Evolutionary conservation across 2,888 invertebrate species (phyloP).

Genomic region (Acronicta aceris): DNA sequence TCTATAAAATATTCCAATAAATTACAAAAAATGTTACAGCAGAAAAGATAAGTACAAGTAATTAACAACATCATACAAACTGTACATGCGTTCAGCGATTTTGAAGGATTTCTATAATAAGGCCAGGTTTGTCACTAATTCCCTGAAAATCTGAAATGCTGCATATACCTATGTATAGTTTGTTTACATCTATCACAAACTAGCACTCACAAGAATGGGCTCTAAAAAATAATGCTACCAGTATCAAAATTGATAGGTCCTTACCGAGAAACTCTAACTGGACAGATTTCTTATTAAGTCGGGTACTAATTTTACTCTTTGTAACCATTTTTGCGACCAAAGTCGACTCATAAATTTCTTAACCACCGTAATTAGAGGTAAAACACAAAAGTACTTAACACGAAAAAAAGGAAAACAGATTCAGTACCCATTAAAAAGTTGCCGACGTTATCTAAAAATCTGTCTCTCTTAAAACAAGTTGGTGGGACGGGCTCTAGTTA

Average conservation of each 20-base stretch:
- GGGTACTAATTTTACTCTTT: not conserved
- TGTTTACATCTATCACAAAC: constrained; percentile 19
- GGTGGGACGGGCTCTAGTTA: constrained; percentile 56
- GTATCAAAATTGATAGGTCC: too few species aligned
- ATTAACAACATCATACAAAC: too few species aligned
- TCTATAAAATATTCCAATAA: too few species aligned
- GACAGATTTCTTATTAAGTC: constrained; percentile 5
- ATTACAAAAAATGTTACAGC: constrained; percentile 2
- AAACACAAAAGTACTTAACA: constrained; percentile 37
- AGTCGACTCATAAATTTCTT: constrained; percentile 5
- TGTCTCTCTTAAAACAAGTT: constrained; percentile 63
- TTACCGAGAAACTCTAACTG: constrained; percentile 20
- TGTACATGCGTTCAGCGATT: too few species aligned
- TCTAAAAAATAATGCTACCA: constrained; percentile 30
- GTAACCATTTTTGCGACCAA: not conserved
- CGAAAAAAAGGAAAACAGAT: constrained; percentile 39
- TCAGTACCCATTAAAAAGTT: constrained; percentile 61
- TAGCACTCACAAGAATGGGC: constrained; percentile 21
- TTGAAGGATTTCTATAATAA: too few species aligned
- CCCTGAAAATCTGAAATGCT: constrained; percentile 15
- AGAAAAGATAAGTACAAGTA: too few species aligned
- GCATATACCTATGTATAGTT: constrained; percentile 17
- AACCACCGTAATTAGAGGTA: constrained; percentile 28
- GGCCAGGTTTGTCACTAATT: constrained; percentile 6
- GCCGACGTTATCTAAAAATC: constrained; percentile 66